Conservation (phyloP, 2,797 vertebrate genomes). For the Poeciliopsis gracilis region DNA sequence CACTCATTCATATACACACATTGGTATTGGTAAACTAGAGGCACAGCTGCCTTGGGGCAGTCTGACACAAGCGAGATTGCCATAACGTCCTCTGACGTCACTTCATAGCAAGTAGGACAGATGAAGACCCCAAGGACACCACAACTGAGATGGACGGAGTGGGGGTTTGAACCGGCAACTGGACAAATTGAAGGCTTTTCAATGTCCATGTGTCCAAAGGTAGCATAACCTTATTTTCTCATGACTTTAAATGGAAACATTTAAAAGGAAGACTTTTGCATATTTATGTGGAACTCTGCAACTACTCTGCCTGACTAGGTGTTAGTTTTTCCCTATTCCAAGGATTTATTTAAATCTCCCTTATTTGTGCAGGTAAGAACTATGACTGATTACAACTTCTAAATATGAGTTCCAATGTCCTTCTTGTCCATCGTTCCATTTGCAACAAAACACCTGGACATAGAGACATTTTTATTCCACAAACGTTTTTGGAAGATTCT, state of each 20-base stretch:
- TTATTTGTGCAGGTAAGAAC: background rate
- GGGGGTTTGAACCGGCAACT: too few species aligned
- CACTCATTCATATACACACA: too few species aligned
- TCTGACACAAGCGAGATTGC: too few species aligned
- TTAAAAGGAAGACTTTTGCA: background rate
- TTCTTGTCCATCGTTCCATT: background rate
- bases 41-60: too few species aligned
- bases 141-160: too few species aligned
- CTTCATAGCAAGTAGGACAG: too few species aligned
- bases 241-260: background rate
- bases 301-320: background rate
- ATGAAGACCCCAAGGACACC: too few species aligned
- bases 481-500: background rate
- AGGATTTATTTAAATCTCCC: background rate
- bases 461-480: background rate
- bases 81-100: too few species aligned
- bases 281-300: background rate
- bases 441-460: background rate
- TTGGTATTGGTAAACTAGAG: too few species aligned
- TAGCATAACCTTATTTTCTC: background rate
- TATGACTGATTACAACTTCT: background rate
- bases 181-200: background rate
- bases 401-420: background rate
- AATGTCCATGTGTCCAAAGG: background rate
- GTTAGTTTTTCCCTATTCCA: background rate